Evolutionary conservation across 2,888 invertebrate genomes (phyloP), one percentile per base, ranked within the genome.

Genomic region (Xylota segnis): DNA sequence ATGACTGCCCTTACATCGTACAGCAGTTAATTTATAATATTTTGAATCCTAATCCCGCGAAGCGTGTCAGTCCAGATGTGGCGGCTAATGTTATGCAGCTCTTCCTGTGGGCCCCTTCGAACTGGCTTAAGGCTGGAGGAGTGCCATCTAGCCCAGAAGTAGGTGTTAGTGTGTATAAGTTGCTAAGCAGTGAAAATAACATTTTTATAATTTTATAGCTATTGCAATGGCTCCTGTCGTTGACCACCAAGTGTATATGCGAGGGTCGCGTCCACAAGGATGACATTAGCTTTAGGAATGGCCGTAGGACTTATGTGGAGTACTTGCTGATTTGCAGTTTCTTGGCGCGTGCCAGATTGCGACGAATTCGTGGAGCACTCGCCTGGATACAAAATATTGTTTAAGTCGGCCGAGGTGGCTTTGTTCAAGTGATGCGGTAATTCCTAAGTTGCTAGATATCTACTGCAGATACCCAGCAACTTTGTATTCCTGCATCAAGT

Each of bases 61-160:
- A 94, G 92, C 93, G 95, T 79, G 92, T 95, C 32, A 94, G 94
- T 90, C 93, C 95, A 1, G 95, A 95, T 89, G 93, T 95, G 82
- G 96, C 96, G n/a, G 96, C 96, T 0, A 96, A 96, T 88, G 93
- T 96, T 59, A 94, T 95, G 90, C 96, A 96, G 89, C 90, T 96
- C 83, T 94, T 94, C 89, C 92, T 96, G 40, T 96, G 96, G 96
- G 96, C 95, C 4, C 96, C 96, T 0, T 95, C 94, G 70, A 90
- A 93, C 10, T 96, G 96, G 96, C 90, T 96, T 0, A 93, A 93
- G 87, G 87, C 89, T 2, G 90, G 91, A 7, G 93, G 94, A 89
- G 90, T 94, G 88, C 95, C 95, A 37, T 93, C 94, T 12, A 95
- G 94, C 89, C 93, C 94, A 71, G 95, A 95, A 92, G 95, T 95